Evolutionary conservation across 2,888 invertebrate species (phyloP).

Genomic region (Keiferia lycopersicella): DNA sequence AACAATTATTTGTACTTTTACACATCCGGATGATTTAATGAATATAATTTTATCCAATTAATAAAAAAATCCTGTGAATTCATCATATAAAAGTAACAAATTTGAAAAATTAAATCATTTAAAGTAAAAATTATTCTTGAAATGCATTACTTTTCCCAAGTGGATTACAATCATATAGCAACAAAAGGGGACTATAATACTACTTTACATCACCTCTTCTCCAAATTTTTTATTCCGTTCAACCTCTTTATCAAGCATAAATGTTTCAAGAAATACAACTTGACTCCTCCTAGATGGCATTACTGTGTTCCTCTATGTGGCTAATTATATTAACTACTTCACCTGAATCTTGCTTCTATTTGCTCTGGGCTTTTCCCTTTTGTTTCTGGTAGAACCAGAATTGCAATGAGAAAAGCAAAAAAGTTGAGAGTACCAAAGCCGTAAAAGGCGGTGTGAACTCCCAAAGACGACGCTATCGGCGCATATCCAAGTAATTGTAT

Average conservation of each 20-base stretch:
- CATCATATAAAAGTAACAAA: too few relatives aligned
- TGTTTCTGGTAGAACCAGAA: constrained; percentile 64
- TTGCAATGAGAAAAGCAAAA: constrained; percentile 47
- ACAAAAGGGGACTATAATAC: too few relatives aligned
- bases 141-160: too few relatives aligned
- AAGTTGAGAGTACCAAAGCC: constrained; percentile 56
- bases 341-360: constrained; percentile 42
- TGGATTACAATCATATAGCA: too few relatives aligned
- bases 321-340: not conserved
- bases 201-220: too few relatives aligned
- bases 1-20: too few relatives aligned
- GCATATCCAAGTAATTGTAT: constrained; percentile 43
- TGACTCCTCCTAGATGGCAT: not conserved
- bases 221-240: too few relatives aligned
- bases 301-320: not conserved
- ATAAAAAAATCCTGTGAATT: too few relatives aligned
- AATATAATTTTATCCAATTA: too few relatives aligned
- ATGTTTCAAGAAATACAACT: not conserved
- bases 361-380: constrained; percentile 61
- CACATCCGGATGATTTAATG: too few relatives aligned
- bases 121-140: too few relatives aligned
- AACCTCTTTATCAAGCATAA: not conserved
- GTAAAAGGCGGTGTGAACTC: constrained; percentile 55
- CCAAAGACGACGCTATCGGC: constrained; percentile 42
- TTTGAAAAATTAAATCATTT: too few relatives aligned